Conservation (phyloP, 1,140 invertebrate genomes). For the Thaumatotibia leucotreta region DNA sequence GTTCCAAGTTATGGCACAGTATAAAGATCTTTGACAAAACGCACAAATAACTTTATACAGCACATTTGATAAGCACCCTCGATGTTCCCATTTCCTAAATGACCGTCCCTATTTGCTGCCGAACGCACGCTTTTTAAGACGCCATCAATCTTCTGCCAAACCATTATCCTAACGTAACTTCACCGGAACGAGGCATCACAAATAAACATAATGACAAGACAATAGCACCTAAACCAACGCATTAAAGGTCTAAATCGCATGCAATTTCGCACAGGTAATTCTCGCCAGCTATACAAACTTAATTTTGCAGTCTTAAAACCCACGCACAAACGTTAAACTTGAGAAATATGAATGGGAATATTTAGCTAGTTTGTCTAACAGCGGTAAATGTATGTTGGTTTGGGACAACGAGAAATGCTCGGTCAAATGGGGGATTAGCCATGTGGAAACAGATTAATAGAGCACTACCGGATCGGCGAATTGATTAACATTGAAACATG, state of each 20-base stretch:
- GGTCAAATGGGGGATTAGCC: slow-evolving; percentile 33
- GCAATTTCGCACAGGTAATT: not conserved
- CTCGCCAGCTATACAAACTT: slow-evolving; percentile 5
- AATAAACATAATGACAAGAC: not conserved
- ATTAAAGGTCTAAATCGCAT: not conserved
- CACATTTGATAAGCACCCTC: not conserved
- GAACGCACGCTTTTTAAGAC: slow-evolving; percentile 25
- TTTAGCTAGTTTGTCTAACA: not conserved
- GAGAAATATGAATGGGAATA: not conserved
- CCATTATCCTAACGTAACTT: slow-evolving; percentile 27
- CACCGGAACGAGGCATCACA: slow-evolving; percentile 17
- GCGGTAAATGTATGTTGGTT: slow-evolving; percentile 9
- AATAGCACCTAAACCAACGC: not conserved
- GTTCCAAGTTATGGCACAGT: no score
- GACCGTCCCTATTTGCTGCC: not conserved
- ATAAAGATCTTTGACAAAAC: no score
- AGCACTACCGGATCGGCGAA: slow-evolving; percentile 15
- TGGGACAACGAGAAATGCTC: slow-evolving; percentile 21
- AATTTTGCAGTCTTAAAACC: not conserved
- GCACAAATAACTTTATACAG: not conserved
- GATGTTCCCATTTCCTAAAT: not conserved
- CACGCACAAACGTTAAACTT: not conserved
- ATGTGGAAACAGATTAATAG: slow-evolving; percentile 36
- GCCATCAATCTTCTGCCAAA: slow-evolving; percentile 23
- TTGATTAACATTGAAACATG: slow-evolving; percentile 19